Conservation (phyloP, 2,113 vertebrate genomes). For the Coreoperca whiteheadi region DNA sequence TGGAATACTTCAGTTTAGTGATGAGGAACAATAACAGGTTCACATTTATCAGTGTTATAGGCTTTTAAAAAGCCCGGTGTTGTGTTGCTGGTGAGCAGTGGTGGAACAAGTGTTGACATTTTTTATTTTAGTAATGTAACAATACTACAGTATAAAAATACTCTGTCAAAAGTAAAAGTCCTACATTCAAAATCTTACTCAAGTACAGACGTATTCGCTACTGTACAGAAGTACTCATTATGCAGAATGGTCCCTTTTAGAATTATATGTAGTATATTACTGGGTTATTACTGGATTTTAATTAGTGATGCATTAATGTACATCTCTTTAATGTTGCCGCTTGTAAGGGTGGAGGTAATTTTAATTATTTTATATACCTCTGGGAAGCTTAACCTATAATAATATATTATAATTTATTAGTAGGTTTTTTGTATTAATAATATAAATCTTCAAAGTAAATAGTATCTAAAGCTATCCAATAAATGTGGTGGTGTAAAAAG, state of each 20-base stretch:
- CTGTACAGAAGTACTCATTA: not conserved
- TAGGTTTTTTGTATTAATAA: not conserved
- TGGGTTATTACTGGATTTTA: no score
- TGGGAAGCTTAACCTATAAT: not conserved
- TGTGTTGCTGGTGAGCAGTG: not conserved
- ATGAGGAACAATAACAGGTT: slow-evolving; percentile 36
- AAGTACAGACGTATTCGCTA: no score
- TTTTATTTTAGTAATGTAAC: not conserved
- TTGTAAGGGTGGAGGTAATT: not conserved
- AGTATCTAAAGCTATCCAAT: not conserved
- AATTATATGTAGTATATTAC: not conserved
- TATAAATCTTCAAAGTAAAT: not conserved
- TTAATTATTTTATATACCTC: not conserved
- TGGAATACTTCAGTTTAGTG: slow-evolving; percentile 25
- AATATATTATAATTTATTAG: not conserved
- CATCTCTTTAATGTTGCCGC: not conserved
- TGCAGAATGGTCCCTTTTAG: not conserved
- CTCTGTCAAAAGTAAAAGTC: not conserved
- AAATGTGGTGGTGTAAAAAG: not conserved
- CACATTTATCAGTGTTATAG: slow-evolving; percentile 15
- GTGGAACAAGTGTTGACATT: not conserved
- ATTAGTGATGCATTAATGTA: not conserved
- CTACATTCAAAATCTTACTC: not conserved
- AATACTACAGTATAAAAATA: not conserved
- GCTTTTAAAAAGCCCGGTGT: slow-evolving; percentile 24